Conservation (phyloP, 2,797 vertebrate species). For the Pangasius larnaudii region DNA sequence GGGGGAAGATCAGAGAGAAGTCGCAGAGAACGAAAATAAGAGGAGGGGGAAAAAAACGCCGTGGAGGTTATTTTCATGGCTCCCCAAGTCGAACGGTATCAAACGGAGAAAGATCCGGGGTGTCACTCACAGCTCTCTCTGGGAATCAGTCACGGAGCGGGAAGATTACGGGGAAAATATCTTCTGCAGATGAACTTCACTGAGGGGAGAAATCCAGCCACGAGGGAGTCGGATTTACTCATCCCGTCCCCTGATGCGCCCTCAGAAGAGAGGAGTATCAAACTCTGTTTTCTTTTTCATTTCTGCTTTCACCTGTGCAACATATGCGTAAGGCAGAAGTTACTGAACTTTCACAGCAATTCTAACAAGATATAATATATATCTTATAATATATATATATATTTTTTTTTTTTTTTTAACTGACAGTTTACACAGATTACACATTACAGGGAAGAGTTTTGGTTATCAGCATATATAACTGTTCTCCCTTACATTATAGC, state of each 20-base stretch:
- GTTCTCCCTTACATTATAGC: not conserved
- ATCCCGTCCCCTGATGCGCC: conserved; percentile 11
- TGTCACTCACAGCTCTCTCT: conserved; percentile 25
- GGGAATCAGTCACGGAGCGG: conserved; percentile 29
- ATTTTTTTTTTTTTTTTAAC: not conserved
- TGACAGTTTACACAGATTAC: not conserved
- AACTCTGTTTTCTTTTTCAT: not conserved
- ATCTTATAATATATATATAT: not conserved
- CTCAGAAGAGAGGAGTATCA: not conserved
- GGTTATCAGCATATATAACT: not conserved
- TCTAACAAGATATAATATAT: not conserved
- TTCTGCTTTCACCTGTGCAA: not conserved
- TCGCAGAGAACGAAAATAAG: not conserved
- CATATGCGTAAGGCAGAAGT: not conserved
- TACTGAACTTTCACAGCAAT: not conserved
- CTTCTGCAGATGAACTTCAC: conserved; percentile 40
- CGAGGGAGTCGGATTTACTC: conserved; percentile 47
- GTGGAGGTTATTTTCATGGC: conserved; percentile 33
- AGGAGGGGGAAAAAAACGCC: not conserved
- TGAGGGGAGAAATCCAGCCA: conserved; percentile 44
- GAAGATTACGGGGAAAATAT: conserved; percentile 13
- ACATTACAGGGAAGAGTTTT: not conserved
- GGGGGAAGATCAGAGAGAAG: conserved; percentile 24
- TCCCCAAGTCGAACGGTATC: conserved; percentile 22
- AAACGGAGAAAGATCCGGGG: conserved; percentile 14